Evolutionary conservation across 2,113 vertebrate genomes (phyloP).

Genomic region (Callipepla californica): DNA sequence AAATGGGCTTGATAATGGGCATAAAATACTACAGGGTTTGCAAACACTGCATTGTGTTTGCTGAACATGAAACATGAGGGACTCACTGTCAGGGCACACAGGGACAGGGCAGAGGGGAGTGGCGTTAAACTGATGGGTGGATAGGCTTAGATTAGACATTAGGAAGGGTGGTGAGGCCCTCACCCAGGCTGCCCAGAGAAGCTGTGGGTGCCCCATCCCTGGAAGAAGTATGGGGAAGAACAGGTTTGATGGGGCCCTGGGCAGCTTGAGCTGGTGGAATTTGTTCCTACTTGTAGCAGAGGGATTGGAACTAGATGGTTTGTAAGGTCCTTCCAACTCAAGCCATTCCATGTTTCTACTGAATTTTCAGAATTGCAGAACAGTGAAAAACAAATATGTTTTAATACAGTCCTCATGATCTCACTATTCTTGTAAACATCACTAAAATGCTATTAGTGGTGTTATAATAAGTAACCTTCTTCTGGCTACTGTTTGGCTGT

Average conservation of each 20-base stretch:
- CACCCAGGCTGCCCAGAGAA: background rate
- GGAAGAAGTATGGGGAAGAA: background rate
- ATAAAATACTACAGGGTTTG: background rate
- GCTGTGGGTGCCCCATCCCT: background rate
- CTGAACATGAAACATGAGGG: background rate
- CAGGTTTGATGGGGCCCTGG: background rate
- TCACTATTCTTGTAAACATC: background rate
- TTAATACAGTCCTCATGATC: background rate
- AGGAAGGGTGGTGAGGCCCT: background rate
- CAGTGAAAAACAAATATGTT: background rate
- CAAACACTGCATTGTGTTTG: background rate
- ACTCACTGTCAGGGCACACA: background rate
- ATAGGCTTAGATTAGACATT: background rate
- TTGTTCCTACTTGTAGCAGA: background rate
- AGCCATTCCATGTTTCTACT: background rate
- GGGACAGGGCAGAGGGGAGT: background rate
- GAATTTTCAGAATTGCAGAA: background rate
- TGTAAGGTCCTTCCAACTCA: background rate
- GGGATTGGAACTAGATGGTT: background rate
- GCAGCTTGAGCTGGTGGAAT: background rate
- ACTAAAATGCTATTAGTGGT: background rate
- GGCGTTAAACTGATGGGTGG: background rate
- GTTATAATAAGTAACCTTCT: background rate
- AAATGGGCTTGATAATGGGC: background rate
- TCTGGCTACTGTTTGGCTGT: background rate